Base-by-base conservation (phyloP, 2,113 vertebrate species). In the Nothocercus julius region DNA sequence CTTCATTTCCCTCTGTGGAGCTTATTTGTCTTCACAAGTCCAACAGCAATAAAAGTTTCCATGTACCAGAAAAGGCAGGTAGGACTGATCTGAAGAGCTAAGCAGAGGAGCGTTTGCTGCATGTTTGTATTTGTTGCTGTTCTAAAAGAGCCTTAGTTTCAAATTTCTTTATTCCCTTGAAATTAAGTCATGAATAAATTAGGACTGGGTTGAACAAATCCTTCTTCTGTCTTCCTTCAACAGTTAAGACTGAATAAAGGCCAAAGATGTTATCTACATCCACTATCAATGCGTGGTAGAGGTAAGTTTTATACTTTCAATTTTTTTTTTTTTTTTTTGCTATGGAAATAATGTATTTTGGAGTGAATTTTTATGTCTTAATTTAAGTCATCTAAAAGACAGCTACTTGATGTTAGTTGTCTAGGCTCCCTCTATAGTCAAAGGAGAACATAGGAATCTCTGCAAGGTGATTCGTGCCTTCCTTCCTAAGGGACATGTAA, bases 1-100 rank as follows among this genome's bases (percentile, higher is more conserved):
- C 77, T 82, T 45, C 7, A 30, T 62, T 94, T 87, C 16, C 19
- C 21, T 82, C 34, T 34, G 64, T 80, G 28, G 28, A 90, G 30
- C 42, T 51, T 32, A 63, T 76, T 85, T 0, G 0, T 6, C 14
- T 87, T 49, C 9, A 1, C 1, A 20, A 85, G 30, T n/a, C 56
- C 85, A 80, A 83, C 2, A 77, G 5, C 9, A 77, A 7, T 75
- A 83, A 82, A 77, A 45, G 80, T 85, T 92, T 91, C 82, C 44
- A 73, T 87, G 72, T 88, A 19, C 45, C 54, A 17, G 7, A 59
- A 90, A 66, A 67, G 38, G 3, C 21, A 88, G 88, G 62, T 30
- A 77, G 51, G 44, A 5, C 11, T 59, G 14, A 66, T 87, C 30
- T 70, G 68, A 78, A 56, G 40, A 47, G 40, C 25, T 80, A 7